phyloP scores from a whole-genome alignment of 1,140 invertebrate genomes.

The Ectropis grisescens region DNA sequence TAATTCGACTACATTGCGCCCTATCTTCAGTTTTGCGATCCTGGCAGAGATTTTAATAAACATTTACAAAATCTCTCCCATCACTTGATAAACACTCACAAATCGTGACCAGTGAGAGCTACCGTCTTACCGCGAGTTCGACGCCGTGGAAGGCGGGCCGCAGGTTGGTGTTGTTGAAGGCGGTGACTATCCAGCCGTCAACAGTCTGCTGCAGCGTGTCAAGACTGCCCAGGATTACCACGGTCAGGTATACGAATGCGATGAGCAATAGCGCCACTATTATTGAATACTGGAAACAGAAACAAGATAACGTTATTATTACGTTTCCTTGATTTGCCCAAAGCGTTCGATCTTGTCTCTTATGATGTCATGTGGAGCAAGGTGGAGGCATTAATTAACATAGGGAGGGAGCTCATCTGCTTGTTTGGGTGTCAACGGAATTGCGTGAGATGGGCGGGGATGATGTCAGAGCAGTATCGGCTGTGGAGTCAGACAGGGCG shows the following conservation, averaged over 20 bases:
- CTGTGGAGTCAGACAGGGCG: neutral
- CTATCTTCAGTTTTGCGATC: neutral
- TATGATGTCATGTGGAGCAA: neutral
- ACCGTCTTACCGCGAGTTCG: conserved; percentile 23
- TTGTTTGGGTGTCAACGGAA: no score
- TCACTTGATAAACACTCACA: no score
- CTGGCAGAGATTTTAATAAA: no score
- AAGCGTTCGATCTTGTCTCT: no score
- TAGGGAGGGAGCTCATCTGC: neutral
- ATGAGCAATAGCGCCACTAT: conserved; percentile 23
- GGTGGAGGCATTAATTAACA: neutral
- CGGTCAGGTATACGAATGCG: conserved; percentile 23
- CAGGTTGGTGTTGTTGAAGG: conserved; percentile 12
- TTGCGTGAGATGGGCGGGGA: no score
- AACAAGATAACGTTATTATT: neutral
- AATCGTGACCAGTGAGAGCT: neutral
- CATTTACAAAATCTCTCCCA: no score
- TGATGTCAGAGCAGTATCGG: neutral
- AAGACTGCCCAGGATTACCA: conserved; percentile 21
- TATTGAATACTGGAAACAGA: conserved; percentile 20
- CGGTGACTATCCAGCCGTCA: conserved; percentile 14
- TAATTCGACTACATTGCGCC: neutral
- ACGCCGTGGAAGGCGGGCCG: conserved; percentile 14
- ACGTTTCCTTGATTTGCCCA: neutral
- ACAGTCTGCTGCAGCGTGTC: conserved; percentile 7